Base-by-base conservation (phyloP, 2,888 invertebrate species). In the Hylaea fasciaria region DNA sequence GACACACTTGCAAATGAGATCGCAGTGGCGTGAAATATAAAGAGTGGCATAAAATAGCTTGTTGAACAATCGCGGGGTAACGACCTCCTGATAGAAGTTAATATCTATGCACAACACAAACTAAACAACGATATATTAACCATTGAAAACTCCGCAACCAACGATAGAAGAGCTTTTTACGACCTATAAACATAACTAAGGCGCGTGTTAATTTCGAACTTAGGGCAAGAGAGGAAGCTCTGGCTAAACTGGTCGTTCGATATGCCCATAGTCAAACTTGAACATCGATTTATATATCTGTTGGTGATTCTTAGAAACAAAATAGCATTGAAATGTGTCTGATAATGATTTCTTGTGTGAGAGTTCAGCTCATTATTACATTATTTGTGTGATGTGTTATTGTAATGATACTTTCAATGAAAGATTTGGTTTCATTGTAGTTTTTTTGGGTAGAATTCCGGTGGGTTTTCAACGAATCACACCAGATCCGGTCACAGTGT, bases 101-200 rank as follows among this genome's bases (percentile, higher is more conserved):
- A 81, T 86, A 84, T 81, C 80, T 84, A 82, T 81, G 81, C 83
- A 78, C 77, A 78, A 76, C 78, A 76, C 76, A 80, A 79, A 74
- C 72, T 58, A 58, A 66, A 66, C 74, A 75, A 75, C 76, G 77
- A 82, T 83, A 85, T 85, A 86, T 83, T 82, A 83, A 74, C 83
- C 78, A 86, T 83, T 80, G 81, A 76, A 74, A 76, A 77, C 77
- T 67, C 53, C 66, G 72, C 76, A 72, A 74, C 87, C 83, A 85
- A 68, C 64, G 41, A 60, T 72, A 60, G 65, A 65, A 64, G 85
- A 83, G 64, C 85, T 74, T 64, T 75, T 58, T 72, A 69, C 66
- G 67, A 72, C 69, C 70, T 68, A 72, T 75, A 67, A 71, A 76
- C 70, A 65, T 60, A 59, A 58, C 51, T 62, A 64, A 64, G 57